Evolutionary conservation across 1,140 invertebrate genomes (phyloP), one percentile per base, ranked within the genome.

Genomic region (Drosophila ercepeae): DNA sequence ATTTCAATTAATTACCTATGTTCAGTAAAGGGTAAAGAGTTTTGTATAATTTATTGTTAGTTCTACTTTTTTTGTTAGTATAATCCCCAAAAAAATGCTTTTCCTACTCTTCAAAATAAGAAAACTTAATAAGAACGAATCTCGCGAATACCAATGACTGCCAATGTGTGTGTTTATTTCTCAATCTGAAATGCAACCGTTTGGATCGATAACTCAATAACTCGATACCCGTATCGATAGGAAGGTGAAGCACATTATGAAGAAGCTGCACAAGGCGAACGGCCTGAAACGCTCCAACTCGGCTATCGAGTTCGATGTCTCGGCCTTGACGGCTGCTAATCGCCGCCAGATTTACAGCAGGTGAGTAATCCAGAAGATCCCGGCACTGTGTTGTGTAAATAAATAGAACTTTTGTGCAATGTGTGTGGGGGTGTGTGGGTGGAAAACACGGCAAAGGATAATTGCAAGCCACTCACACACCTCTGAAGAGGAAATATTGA

Each of bases 281-380:
- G 88, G 89, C 69, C 69, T 90, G 55, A 91, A 90, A 69, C 92
- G 95, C 27, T 94, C 95, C 6, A 95, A 95, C 76, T 96, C 95
- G 53, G 95, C 95, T 4, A 94, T 95, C 3, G 95, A 96, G 75
- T 92, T 96, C 32, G 94, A 95, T 78, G 93, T 94, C 16, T 93
- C 93, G 39, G 93, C 94, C 3, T 92, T 95, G 53, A 93, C 93
- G 4, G 94, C 94, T 0, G 95, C 94, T 0, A 93, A 93, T 73
- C 93, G 93, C 73, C 88, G 94, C 54, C 83, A 90, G 74, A 75
- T 91, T 53, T 92, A 90, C 41, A 91, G 90, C 88, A 82, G 90
- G 90, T 91, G 72, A 90, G 89, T 91, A 23, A 49, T 5, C 49
- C 13, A n/a, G 23, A 14, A 25, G 51, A 52, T 16, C 11, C 8